A percentile compares a stretch with the other conserved stretches of the same genome.
Conservation (phyloP, 2,888 invertebrate genomes). For the Punctoribates punctum region DNA sequence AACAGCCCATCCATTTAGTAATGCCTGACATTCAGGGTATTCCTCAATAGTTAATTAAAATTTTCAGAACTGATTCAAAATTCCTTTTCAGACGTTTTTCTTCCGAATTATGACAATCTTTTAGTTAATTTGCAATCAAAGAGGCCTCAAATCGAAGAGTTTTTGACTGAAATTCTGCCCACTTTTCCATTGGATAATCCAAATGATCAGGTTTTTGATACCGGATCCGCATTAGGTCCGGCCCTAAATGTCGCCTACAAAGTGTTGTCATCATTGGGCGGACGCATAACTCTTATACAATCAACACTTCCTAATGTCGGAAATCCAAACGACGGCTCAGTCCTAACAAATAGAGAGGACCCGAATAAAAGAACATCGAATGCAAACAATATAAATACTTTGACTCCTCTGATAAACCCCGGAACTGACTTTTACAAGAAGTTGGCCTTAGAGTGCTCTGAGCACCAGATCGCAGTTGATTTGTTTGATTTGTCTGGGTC, state of each 20-base stretch:
- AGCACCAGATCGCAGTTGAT: slow-evolving; percentile 92
- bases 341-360: slow-evolving; percentile 78
- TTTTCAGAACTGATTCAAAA: slow-evolving; percentile 8
- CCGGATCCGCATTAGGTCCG: slow-evolving; percentile 81
- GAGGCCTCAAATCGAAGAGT: slow-evolving; percentile 60
- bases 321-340: slow-evolving; percentile 63
- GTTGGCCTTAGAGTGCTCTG: slow-evolving; percentile 90
- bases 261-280: slow-evolving; percentile 85
- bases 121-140: slow-evolving; percentile 86
- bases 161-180: slow-evolving; percentile 50
- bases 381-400: slow-evolving; percentile 49
- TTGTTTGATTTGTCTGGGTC: slow-evolving; percentile 87
- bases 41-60: background rate
- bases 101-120: slow-evolving; percentile 82
- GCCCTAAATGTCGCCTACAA: slow-evolving; percentile 88
- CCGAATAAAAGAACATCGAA: slow-evolving; percentile 74
- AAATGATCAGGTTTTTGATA: slow-evolving; percentile 57
- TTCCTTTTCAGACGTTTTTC: slow-evolving; percentile 70
- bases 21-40: slow-evolving; percentile 48
- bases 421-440: slow-evolving; percentile 98
- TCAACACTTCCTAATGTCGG: slow-evolving; percentile 68
- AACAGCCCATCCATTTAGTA: slow-evolving; percentile 68
- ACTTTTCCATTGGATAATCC: slow-evolving; percentile 35
- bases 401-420: slow-evolving; percentile 58
- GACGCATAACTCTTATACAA: slow-evolving; percentile 91